Base-by-base conservation (phyloP, 2,113 vertebrate species). In the Ageneiosus marmoratus region DNA sequence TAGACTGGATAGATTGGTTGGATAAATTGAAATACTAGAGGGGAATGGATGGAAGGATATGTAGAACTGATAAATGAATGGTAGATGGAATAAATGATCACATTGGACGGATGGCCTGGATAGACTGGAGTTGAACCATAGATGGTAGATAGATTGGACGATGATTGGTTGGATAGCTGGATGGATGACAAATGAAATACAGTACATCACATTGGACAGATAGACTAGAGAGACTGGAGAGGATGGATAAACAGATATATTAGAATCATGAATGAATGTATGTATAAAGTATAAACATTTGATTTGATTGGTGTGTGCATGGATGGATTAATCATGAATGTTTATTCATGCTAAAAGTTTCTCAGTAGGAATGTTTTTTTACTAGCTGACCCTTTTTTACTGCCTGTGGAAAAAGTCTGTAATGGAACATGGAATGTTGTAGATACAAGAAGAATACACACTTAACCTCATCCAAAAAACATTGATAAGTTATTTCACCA, bases 381-480 rank as follows among this genome's bases (percentile, higher is more conserved):
- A 12, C 29, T 32, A 75, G 34, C 8, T 29, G 72, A 27, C 41
- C 8, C 11, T 62, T 63, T 29, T 32, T 48, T n/a, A 29, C n/a
- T 48, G 24, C 48, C 16, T 79, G n/a, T 62, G n/a, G 44, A 62
- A 63, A 32, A 48, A 44, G 34, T 20, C 24, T 62, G 13, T 20
- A 9, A 60, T 77, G 55, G 34, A 77, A 77, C 75, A 24, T 77
- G 53, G 20, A 56, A 78, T 27, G 56, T 62, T 48, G 16, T 29
- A 62, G 12, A 46, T 0, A n/a, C 34, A 58, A 12, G 6, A 78
- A 12, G 8, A 79, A 79, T 3, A 0, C 32, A 15, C 60, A 15
- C 16, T 51, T 24, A 65, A 32, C 6, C 41, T 77, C 22, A 27
- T 32, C 27, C 60, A 79, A 62, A n/a, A 29, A 74, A 50, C 48